phyloP scores from a whole-genome alignment of 2,888 invertebrate species.

The Cryptocephalus moraei region DNA sequence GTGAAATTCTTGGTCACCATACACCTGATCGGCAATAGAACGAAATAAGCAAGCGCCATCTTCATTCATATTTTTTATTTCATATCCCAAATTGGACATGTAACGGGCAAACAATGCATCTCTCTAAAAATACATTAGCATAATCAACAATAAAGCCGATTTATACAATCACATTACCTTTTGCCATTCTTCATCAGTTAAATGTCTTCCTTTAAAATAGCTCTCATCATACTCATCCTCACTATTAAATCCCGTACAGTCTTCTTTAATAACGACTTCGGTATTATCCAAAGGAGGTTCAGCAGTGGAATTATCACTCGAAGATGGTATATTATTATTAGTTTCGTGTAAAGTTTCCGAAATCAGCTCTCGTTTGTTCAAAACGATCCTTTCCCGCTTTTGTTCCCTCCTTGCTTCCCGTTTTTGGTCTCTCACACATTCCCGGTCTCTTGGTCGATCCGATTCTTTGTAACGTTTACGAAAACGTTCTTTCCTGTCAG shows the following conservation, averaged over 20 bases:
- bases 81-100: constrained; percentile 62
- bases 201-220: constrained; percentile 20
- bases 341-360: constrained; percentile 26
- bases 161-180: constrained; percentile 19
- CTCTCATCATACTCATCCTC: constrained; percentile 37
- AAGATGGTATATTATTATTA: constrained; percentile 17
- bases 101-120: constrained; percentile 33
- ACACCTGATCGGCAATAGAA: constrained; percentile 82
- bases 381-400: constrained; percentile 25
- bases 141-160: not conserved
- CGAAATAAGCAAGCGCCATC: constrained; percentile 85
- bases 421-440: constrained; percentile 32
- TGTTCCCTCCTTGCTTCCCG: constrained; percentile 27
- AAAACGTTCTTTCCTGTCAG: constrained; percentile 31
- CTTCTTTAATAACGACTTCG: constrained; percentile 29
- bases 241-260: constrained; percentile 37
- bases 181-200: constrained; percentile 37
- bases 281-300: constrained; percentile 27
- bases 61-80: constrained; percentile 73
- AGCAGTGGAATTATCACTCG: constrained; percentile 19
- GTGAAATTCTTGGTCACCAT: constrained; percentile 86
- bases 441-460: constrained; percentile 26
- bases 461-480: constrained; percentile 34
- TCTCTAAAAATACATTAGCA: constrained; percentile 20
- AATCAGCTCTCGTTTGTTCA: constrained; percentile 27